Percentiles rank a stretch among this genome's conserved stretches.
Conservation (phyloP, 2,113 vertebrate genomes). For the Serinus canaria region DNA sequence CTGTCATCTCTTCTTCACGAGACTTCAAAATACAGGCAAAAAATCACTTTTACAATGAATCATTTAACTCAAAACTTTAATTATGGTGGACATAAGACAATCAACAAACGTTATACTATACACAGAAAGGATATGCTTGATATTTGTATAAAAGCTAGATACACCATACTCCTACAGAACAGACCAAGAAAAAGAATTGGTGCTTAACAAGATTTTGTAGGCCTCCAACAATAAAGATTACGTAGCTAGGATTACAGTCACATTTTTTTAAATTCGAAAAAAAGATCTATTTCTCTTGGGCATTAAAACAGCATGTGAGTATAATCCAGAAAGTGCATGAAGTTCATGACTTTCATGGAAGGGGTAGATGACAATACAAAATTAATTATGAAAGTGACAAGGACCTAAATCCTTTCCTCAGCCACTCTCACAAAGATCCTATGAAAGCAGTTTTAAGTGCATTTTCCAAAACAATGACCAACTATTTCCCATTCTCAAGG, state of each 20-base stretch:
- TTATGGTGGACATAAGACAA: background rate
- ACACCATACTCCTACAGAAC: background rate
- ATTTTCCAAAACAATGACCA: background rate
- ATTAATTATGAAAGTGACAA: background rate
- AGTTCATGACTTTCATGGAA: background rate
- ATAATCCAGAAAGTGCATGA: background rate
- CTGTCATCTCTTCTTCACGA: conserved; percentile 94
- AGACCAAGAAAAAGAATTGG: background rate
- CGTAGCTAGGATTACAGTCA: background rate
- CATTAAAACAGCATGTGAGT: fast-evolving
- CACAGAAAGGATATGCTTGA: background rate
- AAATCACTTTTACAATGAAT: background rate
- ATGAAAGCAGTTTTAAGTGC: background rate
- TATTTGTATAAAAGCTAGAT: background rate
- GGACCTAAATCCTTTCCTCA: background rate
- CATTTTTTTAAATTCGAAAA: background rate
- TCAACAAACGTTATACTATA: background rate
- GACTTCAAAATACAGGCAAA: conserved; percentile 69
- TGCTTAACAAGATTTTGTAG: background rate
- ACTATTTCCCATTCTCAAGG: fast-evolving
- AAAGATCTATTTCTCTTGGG: background rate
- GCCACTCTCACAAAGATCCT: background rate
- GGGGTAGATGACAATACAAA: background rate
- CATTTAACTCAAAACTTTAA: background rate
- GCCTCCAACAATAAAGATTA: background rate